Evolutionary conservation across 2,888 invertebrate species (phyloP).

Genomic region (Harmothoe impar): DNA sequence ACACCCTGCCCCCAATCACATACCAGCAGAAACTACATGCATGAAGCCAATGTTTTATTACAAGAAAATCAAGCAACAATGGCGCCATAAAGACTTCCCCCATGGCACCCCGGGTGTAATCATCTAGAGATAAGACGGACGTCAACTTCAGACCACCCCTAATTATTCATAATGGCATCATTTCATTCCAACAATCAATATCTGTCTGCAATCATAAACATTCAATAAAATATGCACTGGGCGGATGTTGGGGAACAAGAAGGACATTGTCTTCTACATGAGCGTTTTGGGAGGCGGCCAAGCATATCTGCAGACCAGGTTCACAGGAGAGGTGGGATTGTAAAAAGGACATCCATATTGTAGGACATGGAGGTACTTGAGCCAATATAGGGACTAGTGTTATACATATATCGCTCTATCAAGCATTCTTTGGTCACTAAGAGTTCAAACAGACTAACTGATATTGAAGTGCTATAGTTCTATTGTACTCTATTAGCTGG

Average conservation of each 20-base stretch:
- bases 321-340: no score
- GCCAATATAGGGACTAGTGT: no score
- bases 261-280: background rate
- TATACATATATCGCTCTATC: no score
- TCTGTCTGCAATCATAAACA: background rate
- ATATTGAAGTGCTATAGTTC: no score
- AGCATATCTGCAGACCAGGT: no score
- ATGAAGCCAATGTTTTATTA: background rate
- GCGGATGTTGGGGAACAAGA: conserved; percentile 1
- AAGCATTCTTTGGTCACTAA: background rate
- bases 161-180: conserved; percentile 22
- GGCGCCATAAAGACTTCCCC: background rate
- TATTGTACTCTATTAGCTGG: no score
- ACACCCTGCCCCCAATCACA: background rate
- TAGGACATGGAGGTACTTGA: no score
- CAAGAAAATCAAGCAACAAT: conserved; percentile 26
- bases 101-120: background rate
- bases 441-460: background rate
- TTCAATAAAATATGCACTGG: background rate
- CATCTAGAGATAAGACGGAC: background rate
- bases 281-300: background rate
- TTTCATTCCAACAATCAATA: conserved; percentile 33
- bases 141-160: background rate
- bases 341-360: no score
- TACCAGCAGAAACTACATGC: background rate